Base-by-base conservation (phyloP, 2,797 vertebrate species). In the Coregonus sp. region DNA sequence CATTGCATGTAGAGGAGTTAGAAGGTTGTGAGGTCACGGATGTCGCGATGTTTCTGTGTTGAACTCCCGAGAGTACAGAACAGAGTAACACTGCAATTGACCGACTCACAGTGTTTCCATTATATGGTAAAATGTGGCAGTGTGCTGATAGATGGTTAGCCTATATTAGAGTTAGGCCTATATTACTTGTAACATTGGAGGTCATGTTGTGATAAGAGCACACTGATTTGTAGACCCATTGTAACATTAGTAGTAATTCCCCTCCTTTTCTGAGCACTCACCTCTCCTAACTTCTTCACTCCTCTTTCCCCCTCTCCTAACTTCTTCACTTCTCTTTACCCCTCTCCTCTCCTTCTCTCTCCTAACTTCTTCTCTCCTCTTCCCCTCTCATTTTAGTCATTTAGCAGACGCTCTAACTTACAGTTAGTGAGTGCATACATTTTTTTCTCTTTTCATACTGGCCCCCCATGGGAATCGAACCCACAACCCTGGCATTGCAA, bases 31-130 rank as follows among this genome's bases (percentile, higher is more conserved):
- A 11, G n/a, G n/a, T 29, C 73, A 14, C 68, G 2, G 70, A 70
- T 72, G 67, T 78, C 65, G 68, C 20, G 3, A 37, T 76, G 72
- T 59, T 75, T 4, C 25, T 25, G 54, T 47, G 59, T 65, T 56
- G 14, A 20, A 12, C 18, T 63, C 29, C n/a, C 1, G 35, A 16
- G 33, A 15, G 67, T 25, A 31, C 29, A 31, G 4, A 5, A 9
- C 20, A 51, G 20, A 18, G 52, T 33, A 59, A 7, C 18, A 59
- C 16, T 12, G 11, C 40, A 47, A 3, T 12, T 1, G 9, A 2
- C 40, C 11, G 40, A 47, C 40, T 47, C 40, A 59, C 40, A 56
- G 18, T 52, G 47, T 29, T 68, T 68, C 12, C 50, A 31, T 25
- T 61, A 61, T 59, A 51, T 70, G 37, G 35, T 20, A 11, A 29